Percentiles rank a stretch among this genome's conserved stretches.
These are phyloP conservation scores for Drosophila parvula DNA, from an alignment of 1,140 invertebrate genomes.

Conservation along the genomic window DNA sequence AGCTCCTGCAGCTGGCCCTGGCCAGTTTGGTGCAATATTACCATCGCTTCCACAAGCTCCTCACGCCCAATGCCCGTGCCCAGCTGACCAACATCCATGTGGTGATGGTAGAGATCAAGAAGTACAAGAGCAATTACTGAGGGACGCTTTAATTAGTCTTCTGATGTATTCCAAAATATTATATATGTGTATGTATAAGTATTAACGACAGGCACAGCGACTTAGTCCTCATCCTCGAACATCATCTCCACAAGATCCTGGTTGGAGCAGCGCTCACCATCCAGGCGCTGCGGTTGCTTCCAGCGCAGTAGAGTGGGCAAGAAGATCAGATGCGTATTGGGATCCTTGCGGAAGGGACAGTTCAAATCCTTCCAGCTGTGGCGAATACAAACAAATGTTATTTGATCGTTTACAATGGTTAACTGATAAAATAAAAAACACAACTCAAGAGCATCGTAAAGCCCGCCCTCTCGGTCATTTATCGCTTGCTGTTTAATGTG, in stretches of 20 bases:
- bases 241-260: conserved; percentile 86
- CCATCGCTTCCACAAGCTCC: conserved; percentile 97
- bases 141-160: conserved; percentile 39
- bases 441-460: conserved; percentile 30
- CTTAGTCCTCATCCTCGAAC: conserved; percentile 80
- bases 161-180: conserved; percentile 48
- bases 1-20: conserved; percentile 95
- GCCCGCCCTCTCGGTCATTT: conserved; percentile 14
- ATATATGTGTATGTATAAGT: conserved; percentile 27
- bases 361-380: conserved; percentile 90
- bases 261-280: conserved; percentile 89
- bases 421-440: conserved; percentile 7
- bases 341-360: conserved; percentile 90
- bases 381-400: conserved; percentile 57
- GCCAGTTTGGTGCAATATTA: conserved; percentile 99
- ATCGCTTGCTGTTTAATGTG: conserved; percentile 15
- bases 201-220: neutral
- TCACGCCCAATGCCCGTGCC: conserved; percentile 94
- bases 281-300: conserved; percentile 89
- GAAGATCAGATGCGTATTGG: conserved; percentile 87
- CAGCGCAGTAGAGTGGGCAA: conserved; percentile 90
- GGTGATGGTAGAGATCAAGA: conserved; percentile 99
- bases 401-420: conserved; percentile 24
- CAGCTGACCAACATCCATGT: conserved; percentile 99
- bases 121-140: conserved; percentile 96